Base-by-base conservation (phyloP, 2,888 invertebrate genomes). In the Dicroscelio sp. region DNA sequence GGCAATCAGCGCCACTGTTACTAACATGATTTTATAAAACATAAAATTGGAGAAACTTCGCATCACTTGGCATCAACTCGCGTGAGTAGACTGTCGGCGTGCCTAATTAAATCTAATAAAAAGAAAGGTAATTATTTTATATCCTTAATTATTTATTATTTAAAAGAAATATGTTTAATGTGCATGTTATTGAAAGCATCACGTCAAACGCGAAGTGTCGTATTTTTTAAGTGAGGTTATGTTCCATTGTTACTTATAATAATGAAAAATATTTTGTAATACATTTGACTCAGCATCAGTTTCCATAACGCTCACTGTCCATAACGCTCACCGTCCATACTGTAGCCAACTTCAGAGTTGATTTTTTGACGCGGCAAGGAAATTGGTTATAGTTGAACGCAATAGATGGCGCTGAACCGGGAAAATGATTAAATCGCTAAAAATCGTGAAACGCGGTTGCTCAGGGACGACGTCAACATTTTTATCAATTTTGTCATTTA, bases 221-320 rank as follows among this genome's bases (percentile, higher is more conserved):
- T 63, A 63, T 63, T 63, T 30, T 31, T 63, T 63, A 63, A 63
- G 63, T 63, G 30, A 63, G 31, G 63, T 63, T 63, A 63, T 63
- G 63, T 63, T 63, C 63, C 63, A 63, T 30, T 63, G 63, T 63
- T 63, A 3, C 31, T 63, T 63, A n/a, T n/a, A n/a, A n/a, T n/a
- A n/a, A n/a, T n/a, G n/a, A n/a, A n/a, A n/a, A n/a, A n/a, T n/a
- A n/a, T n/a, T n/a, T n/a, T n/a, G n/a, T n/a, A n/a, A n/a, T n/a
- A n/a, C n/a, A n/a, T n/a, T n/a, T n/a, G n/a, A n/a, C n/a, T n/a
- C n/a, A n/a, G n/a, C n/a, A n/a, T n/a, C n/a, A n/a, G n/a, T n/a
- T n/a, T n/a, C n/a, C n/a, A n/a, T n/a, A n/a, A n/a, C n/a, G n/a
- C n/a, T n/a, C n/a, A n/a, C n/a, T n/a, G n/a, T n/a, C n/a, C n/a